phyloP scores from a whole-genome alignment of 1,140 invertebrate genomes.

The Antheraea pernyi region DNA sequence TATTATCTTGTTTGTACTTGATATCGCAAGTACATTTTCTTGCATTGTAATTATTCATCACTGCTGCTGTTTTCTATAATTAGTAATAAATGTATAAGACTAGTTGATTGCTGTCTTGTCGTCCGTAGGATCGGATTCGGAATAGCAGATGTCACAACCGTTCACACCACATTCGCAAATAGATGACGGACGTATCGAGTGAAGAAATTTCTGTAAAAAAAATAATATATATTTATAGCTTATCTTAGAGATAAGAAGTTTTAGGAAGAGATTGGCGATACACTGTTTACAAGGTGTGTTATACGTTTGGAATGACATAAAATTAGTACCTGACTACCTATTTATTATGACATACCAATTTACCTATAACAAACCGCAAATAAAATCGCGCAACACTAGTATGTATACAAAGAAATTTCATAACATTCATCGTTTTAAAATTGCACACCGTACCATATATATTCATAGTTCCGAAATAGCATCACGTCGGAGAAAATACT shows the following conservation, averaged over 20 bases:
- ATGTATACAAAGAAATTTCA: no score
- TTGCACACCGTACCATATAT: no score
- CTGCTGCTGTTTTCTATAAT: slow-evolving; percentile 5
- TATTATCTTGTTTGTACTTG: slow-evolving; percentile 52
- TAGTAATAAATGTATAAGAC: slow-evolving; percentile 27
- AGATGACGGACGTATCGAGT: slow-evolving; percentile 64
- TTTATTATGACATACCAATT: neutral
- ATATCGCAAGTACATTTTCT: slow-evolving; percentile 37
- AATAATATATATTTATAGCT: slow-evolving; percentile 15
- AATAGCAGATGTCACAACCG: slow-evolving; percentile 71
- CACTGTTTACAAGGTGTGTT: neutral
- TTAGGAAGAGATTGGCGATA: slow-evolving; percentile 8
- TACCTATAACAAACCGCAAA: no score
- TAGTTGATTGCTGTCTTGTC: slow-evolving; percentile 66
- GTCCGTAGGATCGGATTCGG: slow-evolving; percentile 65
- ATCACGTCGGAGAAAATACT: no score
- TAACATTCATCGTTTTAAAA: no score
- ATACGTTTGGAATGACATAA: neutral
- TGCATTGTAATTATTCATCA: slow-evolving; percentile 5
- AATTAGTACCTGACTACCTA: neutral
- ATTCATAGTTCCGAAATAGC: no score
- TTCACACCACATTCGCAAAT: slow-evolving; percentile 67
- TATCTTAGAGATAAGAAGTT: slow-evolving; percentile 17
- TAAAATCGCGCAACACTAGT: no score
- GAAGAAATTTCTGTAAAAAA: slow-evolving; percentile 66